phyloP scores from a whole-genome alignment of 2,113 vertebrate species.

The Lonchura striata region DNA sequence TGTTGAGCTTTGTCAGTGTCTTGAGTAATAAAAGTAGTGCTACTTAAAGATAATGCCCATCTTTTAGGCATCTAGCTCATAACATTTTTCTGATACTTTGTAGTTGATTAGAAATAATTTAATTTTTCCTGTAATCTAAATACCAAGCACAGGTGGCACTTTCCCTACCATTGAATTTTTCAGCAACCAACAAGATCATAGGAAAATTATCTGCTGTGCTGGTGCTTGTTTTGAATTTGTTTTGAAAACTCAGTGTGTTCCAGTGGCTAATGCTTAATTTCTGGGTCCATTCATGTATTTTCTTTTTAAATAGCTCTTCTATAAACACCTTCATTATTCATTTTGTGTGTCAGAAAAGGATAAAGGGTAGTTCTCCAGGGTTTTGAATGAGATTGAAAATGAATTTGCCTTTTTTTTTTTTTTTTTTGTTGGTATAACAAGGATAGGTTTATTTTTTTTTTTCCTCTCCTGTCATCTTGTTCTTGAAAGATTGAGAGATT shows the following conservation, averaged over 20 bases:
- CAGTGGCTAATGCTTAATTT: background rate
- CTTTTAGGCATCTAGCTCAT: background rate
- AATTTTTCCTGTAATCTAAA: background rate
- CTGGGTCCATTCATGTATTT: background rate
- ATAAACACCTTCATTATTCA: background rate
- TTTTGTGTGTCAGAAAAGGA: background rate
- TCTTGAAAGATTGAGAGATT: slow-evolving; percentile 20
- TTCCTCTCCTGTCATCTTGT: background rate
- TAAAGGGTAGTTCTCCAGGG: background rate
- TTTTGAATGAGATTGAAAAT: background rate
- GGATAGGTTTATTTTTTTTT: background rate
- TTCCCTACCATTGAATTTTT: background rate
- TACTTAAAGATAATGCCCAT: background rate
- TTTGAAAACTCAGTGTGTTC: background rate
- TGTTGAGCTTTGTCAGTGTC: background rate
- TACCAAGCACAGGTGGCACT: background rate
- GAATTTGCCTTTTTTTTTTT: background rate
- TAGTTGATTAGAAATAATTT: background rate
- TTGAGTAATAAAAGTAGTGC: background rate
- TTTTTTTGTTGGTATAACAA: background rate
- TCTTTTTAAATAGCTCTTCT: background rate
- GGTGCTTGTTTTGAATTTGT: background rate
- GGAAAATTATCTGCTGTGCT: background rate
- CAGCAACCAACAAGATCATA: background rate
- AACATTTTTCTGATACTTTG: background rate